Percentiles rank a stretch among this genome's conserved stretches.
Evolutionary conservation across 2,888 invertebrate species (phyloP).

Genomic region (Zele albiditarsus): DNA sequence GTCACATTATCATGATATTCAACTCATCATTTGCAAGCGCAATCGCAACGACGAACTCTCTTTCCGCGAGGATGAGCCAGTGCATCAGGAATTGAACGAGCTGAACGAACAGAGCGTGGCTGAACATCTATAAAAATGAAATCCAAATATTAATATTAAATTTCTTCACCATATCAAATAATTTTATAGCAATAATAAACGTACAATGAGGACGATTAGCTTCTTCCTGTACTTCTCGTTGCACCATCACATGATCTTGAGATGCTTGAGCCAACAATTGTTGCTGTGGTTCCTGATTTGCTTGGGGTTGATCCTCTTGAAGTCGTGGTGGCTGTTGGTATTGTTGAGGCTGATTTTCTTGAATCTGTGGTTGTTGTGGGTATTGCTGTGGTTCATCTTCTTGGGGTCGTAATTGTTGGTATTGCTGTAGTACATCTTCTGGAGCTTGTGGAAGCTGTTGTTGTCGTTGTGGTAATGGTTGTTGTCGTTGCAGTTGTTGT

Average conservation of each 20-base stretch:
- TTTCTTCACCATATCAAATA: background rate
- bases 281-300: background rate
- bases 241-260: constrained; percentile 64
- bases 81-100: constrained; percentile 77
- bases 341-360: background rate
- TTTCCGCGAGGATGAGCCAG: constrained; percentile 76
- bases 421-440: constrained; percentile 55
- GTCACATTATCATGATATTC: background rate
- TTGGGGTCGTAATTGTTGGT: constrained; percentile 67
- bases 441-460: background rate
- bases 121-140: constrained; percentile 80
- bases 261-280: constrained; percentile 39
- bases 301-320: constrained; percentile 59
- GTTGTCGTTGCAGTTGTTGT: constrained; percentile 72
- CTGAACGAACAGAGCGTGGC: constrained; percentile 84
- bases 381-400: constrained; percentile 44
- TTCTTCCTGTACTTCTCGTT: constrained; percentile 74
- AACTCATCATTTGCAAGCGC: constrained; percentile 80
- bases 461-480: constrained; percentile 44
- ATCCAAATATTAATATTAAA: constrained; percentile 43
- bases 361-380: background rate
- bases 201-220: constrained; percentile 85
- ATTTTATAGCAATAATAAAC: constrained; percentile 64
- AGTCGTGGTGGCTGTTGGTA: background rate
- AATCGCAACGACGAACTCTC: constrained; percentile 83